Evolutionary conservation across 2,888 invertebrate genomes (phyloP).

Genomic region (Caenorhabditis sp.): DNA sequence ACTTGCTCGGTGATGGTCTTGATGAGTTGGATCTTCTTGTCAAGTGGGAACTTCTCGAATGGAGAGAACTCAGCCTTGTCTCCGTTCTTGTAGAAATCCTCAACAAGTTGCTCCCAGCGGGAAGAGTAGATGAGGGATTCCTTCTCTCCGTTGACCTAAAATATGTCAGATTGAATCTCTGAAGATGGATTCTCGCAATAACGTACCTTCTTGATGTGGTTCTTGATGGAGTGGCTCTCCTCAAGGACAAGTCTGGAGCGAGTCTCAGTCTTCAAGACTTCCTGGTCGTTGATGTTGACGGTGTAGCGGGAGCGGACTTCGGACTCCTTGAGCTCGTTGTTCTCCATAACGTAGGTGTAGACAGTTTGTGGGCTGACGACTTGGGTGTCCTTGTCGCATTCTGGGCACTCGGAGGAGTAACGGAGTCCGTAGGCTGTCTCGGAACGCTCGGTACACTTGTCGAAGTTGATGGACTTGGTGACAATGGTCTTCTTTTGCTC

Average conservation of each 20-base stretch:
- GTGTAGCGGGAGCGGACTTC: slow-evolving; percentile 71
- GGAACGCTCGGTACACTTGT: slow-evolving; percentile 83
- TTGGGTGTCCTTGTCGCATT: slow-evolving; percentile 66
- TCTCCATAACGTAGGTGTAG: slow-evolving; percentile 69
- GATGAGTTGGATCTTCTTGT: slow-evolving; percentile 71
- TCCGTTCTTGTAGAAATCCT: slow-evolving; percentile 75
- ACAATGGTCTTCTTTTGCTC: slow-evolving; percentile 67
- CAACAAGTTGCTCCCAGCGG: slow-evolving; percentile 70
- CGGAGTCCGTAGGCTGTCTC: slow-evolving; percentile 63
- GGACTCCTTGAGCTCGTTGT: slow-evolving; percentile 66
- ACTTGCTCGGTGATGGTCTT: slow-evolving; percentile 65
- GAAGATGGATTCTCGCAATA: neutral
- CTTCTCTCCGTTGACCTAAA: slow-evolving; percentile 64
- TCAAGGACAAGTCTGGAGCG: slow-evolving; percentile 65
- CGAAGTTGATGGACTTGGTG: slow-evolving; percentile 84
- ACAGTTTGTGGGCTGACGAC: slow-evolving; percentile 68
- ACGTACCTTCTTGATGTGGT: slow-evolving; percentile 62
- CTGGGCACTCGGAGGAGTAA: slow-evolving; percentile 64
- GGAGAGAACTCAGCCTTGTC: slow-evolving; percentile 66
- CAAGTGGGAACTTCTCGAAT: slow-evolving; percentile 65
- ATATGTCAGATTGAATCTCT: neutral
- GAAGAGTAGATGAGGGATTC: slow-evolving; percentile 71
- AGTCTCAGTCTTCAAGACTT: slow-evolving; percentile 68
- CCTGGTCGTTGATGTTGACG: slow-evolving; percentile 65
- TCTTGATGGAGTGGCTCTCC: slow-evolving; percentile 61